Evolutionary conservation across 2,797 vertebrate species (phyloP).

Genomic region (Micromesistius poutassou): DNA sequence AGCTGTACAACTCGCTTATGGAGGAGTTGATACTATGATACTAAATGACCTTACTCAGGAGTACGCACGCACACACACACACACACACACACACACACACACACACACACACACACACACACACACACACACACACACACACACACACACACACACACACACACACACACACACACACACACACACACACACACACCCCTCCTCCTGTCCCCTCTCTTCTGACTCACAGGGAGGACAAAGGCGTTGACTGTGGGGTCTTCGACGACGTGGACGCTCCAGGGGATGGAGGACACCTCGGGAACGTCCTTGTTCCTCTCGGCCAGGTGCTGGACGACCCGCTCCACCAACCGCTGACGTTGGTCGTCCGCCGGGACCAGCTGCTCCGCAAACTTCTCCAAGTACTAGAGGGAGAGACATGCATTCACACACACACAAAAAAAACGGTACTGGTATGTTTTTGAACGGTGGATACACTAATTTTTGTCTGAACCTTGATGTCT

Average conservation of each 20-base stretch:
- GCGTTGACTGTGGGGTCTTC: conserved; percentile 81
- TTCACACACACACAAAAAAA: conserved; percentile 2
- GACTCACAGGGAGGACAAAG: conserved; percentile 90
- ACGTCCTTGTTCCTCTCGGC: conserved; percentile 85
- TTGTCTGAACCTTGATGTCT: no score
- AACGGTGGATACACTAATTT: no score
- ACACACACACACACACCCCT: no score
- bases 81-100: no score
- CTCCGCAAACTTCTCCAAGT: conserved; percentile 80
- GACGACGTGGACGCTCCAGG: conserved; percentile 87
- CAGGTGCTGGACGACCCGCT: conserved; percentile 77
- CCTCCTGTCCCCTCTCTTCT: neutral
- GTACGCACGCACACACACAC: conserved; percentile 5
- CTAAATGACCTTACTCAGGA: neutral
- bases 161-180: no score
- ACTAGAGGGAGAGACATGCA: conserved; percentile 63
- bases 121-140: no score
- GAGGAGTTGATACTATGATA: neutral
- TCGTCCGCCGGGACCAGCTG: conserved; percentile 78
- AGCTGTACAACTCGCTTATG: no score
- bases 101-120: no score
- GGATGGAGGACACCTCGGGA: conserved; percentile 74
- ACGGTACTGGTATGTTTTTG: no score
- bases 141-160: no score
- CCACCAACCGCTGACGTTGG: conserved; percentile 77